Evolutionary conservation across 2,797 vertebrate genomes (phyloP).

Genomic region (Morus bassanus): DNA sequence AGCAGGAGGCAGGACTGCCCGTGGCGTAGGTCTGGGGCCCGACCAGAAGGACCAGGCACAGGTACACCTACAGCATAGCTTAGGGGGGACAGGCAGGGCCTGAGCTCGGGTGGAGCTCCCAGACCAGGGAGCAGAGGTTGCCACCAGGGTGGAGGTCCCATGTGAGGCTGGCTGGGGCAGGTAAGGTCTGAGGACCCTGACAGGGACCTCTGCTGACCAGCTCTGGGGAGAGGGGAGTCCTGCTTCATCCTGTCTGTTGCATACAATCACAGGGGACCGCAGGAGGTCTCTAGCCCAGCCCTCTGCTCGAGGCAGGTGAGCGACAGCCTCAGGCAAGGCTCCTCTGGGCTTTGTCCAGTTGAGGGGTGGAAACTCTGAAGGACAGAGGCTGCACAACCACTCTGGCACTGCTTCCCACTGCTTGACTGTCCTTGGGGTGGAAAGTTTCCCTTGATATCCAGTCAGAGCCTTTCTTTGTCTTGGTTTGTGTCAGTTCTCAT

Average conservation of each 20-base stretch:
- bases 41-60: not conserved
- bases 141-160: not conserved
- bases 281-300: not conserved
- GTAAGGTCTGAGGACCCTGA: not conserved
- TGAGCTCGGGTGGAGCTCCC: not conserved
- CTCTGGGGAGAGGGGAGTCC: not conserved
- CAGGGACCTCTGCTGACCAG: accelerated
- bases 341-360: not conserved
- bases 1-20: not conserved
- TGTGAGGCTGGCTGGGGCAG: not conserved
- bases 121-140: not conserved
- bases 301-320: not conserved
- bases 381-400: not conserved
- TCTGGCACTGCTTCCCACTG: not conserved
- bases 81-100: accelerated
- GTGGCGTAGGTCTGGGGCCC: accelerated
- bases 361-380: not conserved
- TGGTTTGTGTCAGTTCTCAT: not conserved
- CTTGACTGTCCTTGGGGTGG: not conserved
- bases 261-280: not conserved
- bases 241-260: accelerated
- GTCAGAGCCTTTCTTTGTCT: not conserved
- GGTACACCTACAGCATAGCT: not conserved
- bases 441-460: not conserved
- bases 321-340: not conserved